phyloP scores from a whole-genome alignment of 2,888 invertebrate genomes.

The Cryptocheilus praepositus region DNA sequence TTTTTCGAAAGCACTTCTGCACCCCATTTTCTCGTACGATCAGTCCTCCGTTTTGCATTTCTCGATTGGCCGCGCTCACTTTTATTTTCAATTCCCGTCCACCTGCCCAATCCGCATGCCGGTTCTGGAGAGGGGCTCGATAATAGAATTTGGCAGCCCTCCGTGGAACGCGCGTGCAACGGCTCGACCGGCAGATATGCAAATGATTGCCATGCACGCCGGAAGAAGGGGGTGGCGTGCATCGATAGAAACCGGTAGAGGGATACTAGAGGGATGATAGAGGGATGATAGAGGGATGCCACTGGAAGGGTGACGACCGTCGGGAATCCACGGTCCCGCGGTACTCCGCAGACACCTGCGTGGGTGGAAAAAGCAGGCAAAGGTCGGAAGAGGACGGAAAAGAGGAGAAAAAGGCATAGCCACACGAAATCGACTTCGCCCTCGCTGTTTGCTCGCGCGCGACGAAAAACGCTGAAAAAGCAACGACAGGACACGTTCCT shows the following conservation, averaged over 20 bases:
- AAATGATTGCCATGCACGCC: conserved; percentile 60
- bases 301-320: conserved; percentile 44
- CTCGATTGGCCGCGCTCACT: conserved; percentile 17
- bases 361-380: neutral
- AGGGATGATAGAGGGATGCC: neutral
- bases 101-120: conserved; percentile 45
- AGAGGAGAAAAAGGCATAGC: neutral
- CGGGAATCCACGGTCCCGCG: conserved; percentile 45
- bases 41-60: conserved; percentile 20
- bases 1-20: too few relatives aligned
- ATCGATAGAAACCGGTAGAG: neutral
- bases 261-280: neutral
- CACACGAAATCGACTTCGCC: neutral
- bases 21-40: too few relatives aligned
- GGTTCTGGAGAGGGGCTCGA: conserved; percentile 31
- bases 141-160: conserved; percentile 68
- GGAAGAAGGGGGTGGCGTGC: conserved; percentile 19
- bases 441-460: conserved; percentile 27
- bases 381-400: neutral
- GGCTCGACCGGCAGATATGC: conserved; percentile 64
- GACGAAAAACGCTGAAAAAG: conserved; percentile 44
- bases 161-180: conserved; percentile 55
- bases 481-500: conserved; percentile 14
- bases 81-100: conserved; percentile 34
- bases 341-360: conserved; percentile 48